Percentiles rank a stretch among this genome's conserved stretches.
These are phyloP conservation scores for Apis laboriosa DNA, from an alignment of 1,140 invertebrate genomes.

Conservation along the genomic window DNA sequence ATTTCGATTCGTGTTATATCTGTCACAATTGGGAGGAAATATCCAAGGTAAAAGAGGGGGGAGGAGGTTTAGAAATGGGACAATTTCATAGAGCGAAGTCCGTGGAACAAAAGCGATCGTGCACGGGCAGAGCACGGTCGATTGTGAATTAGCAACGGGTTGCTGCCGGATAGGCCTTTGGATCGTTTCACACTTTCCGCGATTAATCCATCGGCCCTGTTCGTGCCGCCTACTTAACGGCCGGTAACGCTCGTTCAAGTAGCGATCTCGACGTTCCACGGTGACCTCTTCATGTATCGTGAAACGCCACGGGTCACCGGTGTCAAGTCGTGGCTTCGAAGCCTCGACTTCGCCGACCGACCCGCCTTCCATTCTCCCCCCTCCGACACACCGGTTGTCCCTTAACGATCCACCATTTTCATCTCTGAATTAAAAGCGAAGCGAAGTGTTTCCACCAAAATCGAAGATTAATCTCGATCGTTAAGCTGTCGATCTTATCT, in stretches of 20 bases:
- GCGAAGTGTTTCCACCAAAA: too few relatives aligned
- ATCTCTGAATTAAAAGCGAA: too few relatives aligned
- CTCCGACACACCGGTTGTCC: not conserved
- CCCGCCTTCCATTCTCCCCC: not conserved
- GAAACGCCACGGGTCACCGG: slow-evolving; percentile 71
- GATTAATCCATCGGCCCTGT: slow-evolving; percentile 72
- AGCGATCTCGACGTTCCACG: slow-evolving; percentile 67
- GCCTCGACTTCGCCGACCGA: slow-evolving; percentile 53
- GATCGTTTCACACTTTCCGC: slow-evolving; percentile 69
- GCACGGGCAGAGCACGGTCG: not conserved
- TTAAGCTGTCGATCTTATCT: too few relatives aligned
- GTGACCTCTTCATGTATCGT: slow-evolving; percentile 73
- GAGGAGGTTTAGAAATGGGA: too few relatives aligned
- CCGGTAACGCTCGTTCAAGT: slow-evolving; percentile 64
- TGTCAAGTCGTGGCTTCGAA: slow-evolving; percentile 72
- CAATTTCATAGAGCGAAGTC: not conserved
- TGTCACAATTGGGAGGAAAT: too few relatives aligned
- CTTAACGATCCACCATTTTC: not conserved
- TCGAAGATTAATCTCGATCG: too few relatives aligned
- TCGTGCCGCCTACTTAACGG: slow-evolving; percentile 67
- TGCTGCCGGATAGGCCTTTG: slow-evolving; percentile 50
- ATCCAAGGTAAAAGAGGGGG: too few relatives aligned
- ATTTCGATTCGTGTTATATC: too few relatives aligned
- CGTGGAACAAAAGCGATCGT: not conserved
- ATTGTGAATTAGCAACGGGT: slow-evolving; percentile 62